Percentiles rank a stretch among this genome's conserved stretches.
phyloP scores from a whole-genome alignment of 2,113 vertebrate species.

The Pangasianodon hypophthalmus region DNA sequence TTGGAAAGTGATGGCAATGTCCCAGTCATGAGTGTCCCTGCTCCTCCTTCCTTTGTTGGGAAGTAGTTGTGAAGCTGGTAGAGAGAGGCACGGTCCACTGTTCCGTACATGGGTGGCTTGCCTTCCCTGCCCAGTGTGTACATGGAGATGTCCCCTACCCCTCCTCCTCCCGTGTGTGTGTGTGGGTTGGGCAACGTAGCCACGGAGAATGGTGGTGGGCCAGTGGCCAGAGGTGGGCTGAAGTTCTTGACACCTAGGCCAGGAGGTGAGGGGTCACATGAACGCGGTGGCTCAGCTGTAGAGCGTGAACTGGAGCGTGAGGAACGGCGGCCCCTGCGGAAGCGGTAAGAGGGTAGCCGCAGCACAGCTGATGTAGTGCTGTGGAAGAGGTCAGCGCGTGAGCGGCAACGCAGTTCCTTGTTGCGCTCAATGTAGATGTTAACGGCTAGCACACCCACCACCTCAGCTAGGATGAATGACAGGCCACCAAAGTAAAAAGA shows the following conservation, averaged over 20 bases:
- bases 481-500: slow-evolving; percentile 92
- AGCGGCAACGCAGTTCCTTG: slow-evolving; percentile 88
- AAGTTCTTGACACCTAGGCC: slow-evolving; percentile 76
- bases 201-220: slow-evolving; percentile 72
- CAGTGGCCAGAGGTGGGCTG: slow-evolving; percentile 69
- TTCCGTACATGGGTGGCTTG: slow-evolving; percentile 76
- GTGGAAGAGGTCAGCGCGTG: slow-evolving; percentile 83
- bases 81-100: slow-evolving; percentile 80
- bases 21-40: slow-evolving; percentile 65
- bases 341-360: slow-evolving; percentile 88
- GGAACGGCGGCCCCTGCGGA: slow-evolving; percentile 77
- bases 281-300: slow-evolving; percentile 80
- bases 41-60: slow-evolving; percentile 76
- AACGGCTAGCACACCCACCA: slow-evolving; percentile 90
- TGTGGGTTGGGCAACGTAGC: slow-evolving; percentile 79
- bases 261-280: slow-evolving; percentile 71
- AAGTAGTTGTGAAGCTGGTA: slow-evolving; percentile 92
- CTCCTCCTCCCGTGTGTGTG: slow-evolving; percentile 64
- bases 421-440: slow-evolving; percentile 94
- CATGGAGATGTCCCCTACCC: slow-evolving; percentile 87
- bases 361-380: slow-evolving; percentile 83
- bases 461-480: slow-evolving; percentile 93
- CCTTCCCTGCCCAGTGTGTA: slow-evolving; percentile 86
- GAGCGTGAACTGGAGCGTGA: slow-evolving; percentile 85
- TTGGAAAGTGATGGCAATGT: slow-evolving; percentile 77